phyloP scores from a whole-genome alignment of 1,140 invertebrate genomes.

The Drosophila nikananu region DNA sequence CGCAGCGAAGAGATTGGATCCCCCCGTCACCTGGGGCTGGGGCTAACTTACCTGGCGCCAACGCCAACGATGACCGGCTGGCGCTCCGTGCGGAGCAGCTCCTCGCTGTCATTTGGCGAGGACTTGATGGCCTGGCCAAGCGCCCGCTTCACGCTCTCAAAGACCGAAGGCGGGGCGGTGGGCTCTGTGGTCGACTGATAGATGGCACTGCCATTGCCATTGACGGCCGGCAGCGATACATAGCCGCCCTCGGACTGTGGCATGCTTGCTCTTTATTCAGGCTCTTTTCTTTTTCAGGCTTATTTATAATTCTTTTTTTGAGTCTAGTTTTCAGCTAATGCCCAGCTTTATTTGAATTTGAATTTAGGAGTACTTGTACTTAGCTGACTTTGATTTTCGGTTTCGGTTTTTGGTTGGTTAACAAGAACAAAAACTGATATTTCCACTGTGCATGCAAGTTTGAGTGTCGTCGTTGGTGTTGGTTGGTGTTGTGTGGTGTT shows the following conservation, averaged over 20 bases:
- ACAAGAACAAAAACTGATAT: constrained; percentile 13
- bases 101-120: constrained; percentile 69
- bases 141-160: constrained; percentile 81
- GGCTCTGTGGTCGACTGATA: constrained; percentile 85
- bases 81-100: constrained; percentile 71
- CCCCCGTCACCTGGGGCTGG: constrained; percentile 11
- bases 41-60: constrained; percentile 78
- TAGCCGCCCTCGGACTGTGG: constrained; percentile 85
- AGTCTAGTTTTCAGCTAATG: constrained; percentile 3
- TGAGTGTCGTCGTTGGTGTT: constrained; percentile 14
- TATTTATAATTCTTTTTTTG: constrained; percentile 15
- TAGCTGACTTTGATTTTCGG: constrained; percentile 32
- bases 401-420: constrained; percentile 2
- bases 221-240: constrained; percentile 77
- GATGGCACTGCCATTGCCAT: constrained; percentile 79
- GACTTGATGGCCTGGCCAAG: constrained; percentile 83
- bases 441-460: constrained; percentile 60
- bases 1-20: neutral
- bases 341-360: constrained; percentile 9
- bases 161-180: constrained; percentile 77
- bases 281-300: neutral
- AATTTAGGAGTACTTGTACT: constrained; percentile 36
- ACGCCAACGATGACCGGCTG: constrained; percentile 73
- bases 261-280: constrained; percentile 60
- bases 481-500: constrained; percentile 14